A percentile compares a stretch with the other conserved stretches of the same genome.
phyloP scores from a whole-genome alignment of 2,113 vertebrate genomes.

The Neogale vison region DNA sequence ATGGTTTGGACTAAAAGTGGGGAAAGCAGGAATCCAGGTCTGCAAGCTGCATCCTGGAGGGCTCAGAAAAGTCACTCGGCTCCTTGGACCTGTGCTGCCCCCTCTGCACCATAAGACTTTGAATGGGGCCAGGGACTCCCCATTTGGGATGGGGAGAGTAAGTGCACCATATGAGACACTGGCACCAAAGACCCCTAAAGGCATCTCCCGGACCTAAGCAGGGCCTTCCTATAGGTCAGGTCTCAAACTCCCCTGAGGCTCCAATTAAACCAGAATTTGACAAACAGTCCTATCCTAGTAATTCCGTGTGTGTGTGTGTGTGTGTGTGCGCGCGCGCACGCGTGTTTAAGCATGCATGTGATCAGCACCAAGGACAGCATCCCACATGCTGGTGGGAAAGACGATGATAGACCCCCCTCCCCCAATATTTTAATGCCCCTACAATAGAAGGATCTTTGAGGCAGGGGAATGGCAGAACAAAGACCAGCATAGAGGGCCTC shows the following conservation, averaged over 20 bases:
- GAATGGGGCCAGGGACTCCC: not conserved
- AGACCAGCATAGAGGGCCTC: not conserved
- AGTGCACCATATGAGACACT: not conserved
- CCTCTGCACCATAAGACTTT: not conserved
- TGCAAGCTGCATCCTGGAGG: not conserved
- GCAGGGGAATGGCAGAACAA: not conserved
- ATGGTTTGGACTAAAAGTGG: not conserved
- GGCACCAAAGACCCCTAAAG: not conserved
- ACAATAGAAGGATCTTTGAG: not conserved
- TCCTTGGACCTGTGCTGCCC: not conserved
- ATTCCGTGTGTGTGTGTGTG: not conserved
- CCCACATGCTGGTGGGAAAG: fast-evolving
- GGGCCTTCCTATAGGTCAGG: not conserved
- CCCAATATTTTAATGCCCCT: not conserved
- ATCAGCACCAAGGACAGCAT: slow-evolving; percentile 69
- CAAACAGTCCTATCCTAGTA: not conserved
- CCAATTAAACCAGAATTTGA: not conserved
- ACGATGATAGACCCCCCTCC: not conserved
- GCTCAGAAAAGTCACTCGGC: not conserved
- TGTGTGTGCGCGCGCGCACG: not conserved
- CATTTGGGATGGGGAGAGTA: fast-evolving
- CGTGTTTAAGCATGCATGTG: not conserved
- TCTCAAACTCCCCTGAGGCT: not conserved
- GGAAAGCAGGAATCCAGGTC: not conserved
- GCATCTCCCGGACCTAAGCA: not conserved